These are phyloP conservation scores for Pteronotus mesoamericanus DNA, from an alignment of 2,797 vertebrate species.

Conservation along the genomic window DNA sequence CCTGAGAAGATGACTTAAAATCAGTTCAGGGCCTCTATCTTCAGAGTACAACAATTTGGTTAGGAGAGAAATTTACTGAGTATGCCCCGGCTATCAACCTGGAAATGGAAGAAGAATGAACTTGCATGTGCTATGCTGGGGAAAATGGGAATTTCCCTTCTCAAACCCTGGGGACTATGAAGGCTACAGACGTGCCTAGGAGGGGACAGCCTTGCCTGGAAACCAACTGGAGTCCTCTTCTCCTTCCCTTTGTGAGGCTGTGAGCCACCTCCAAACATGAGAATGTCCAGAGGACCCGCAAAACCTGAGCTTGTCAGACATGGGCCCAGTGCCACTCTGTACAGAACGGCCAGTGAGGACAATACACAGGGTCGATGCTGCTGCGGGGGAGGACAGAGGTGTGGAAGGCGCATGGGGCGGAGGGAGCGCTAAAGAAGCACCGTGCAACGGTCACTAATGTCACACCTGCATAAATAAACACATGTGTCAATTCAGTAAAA, in stretches of 20 bases:
- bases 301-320: background rate
- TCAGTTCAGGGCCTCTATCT: background rate
- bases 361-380: background rate
- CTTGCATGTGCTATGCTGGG: background rate
- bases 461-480: background rate
- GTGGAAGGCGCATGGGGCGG: background rate
- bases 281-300: background rate
- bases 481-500: background rate
- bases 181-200: background rate
- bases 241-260: background rate
- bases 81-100: background rate
- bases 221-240: background rate
- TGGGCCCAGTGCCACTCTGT: background rate
- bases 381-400: accelerated
- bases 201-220: background rate
- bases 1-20: background rate
- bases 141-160: background rate
- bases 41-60: constrained; percentile 17
- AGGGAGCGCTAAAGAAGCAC: background rate
- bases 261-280: background rate
- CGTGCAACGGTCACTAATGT: background rate
- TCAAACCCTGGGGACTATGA: background rate
- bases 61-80: background rate
- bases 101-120: background rate
- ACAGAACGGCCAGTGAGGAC: background rate